Percentiles rank a stretch among this genome's conserved stretches.
Evolutionary conservation across 2,797 vertebrate genomes (phyloP).

Genomic region (Valencia hispanica): DNA sequence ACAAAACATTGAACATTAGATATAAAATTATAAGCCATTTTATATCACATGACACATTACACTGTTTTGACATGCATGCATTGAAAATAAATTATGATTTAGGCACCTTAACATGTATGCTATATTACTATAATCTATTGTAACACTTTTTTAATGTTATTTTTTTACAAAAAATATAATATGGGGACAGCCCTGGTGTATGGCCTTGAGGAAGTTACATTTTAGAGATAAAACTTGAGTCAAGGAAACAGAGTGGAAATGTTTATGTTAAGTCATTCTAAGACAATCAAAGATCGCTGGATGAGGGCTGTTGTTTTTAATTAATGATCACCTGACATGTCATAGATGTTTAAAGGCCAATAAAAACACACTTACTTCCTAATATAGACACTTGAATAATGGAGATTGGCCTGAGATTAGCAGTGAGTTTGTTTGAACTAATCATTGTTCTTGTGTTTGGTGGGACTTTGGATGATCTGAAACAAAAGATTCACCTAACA

Average conservation of each 20-base stretch:
- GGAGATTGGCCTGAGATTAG: neutral
- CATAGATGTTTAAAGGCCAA: slow-evolving; percentile 21
- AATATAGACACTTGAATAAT: neutral
- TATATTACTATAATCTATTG: no score
- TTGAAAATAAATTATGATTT: no score
- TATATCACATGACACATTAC: no score
- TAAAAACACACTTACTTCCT: neutral
- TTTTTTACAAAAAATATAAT: no score
- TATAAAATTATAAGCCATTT: no score
- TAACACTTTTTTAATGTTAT: no score
- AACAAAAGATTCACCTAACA: neutral
- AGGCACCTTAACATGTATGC: no score
- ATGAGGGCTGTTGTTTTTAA: neutral
- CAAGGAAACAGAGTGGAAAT: neutral
- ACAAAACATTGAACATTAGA: no score
- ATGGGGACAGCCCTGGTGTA: no score
- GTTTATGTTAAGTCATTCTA: neutral
- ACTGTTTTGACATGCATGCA: no score
- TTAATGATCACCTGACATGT: neutral
- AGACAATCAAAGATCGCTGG: neutral
- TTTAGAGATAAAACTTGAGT: neutral
- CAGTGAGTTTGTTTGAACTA: neutral
- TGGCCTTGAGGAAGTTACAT: neutral
- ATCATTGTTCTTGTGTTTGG: neutral
- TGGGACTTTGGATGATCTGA: neutral